phyloP scores from a whole-genome alignment of 2,888 invertebrate species.

The Gnatocerus cornutus region DNA sequence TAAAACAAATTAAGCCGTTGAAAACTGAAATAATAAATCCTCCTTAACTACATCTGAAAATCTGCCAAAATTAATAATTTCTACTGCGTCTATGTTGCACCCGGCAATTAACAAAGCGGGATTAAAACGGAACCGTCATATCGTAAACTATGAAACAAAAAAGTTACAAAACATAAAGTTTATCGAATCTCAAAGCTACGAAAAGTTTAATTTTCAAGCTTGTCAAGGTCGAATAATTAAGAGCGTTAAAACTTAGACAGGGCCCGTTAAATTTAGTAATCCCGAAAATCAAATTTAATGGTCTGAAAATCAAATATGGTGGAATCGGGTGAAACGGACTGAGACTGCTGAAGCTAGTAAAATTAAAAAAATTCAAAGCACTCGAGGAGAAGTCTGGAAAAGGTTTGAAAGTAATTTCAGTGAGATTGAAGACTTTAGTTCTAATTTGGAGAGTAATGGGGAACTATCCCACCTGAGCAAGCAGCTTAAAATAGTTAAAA shows the following conservation, averaged over 20 bases:
- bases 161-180: constrained; percentile 1
- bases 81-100: not conserved
- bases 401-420: constrained; percentile 5
- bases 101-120: not conserved
- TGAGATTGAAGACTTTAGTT: constrained; percentile 13
- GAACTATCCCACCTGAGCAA: constrained; percentile 2
- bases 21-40: constrained; percentile 4
- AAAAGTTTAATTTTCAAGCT: constrained; percentile 13
- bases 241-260: constrained; percentile 20
- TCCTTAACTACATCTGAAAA: constrained; percentile 14
- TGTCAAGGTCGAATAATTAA: constrained; percentile 23
- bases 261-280: constrained; percentile 13
- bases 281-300: constrained; percentile 24
- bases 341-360: not conserved
- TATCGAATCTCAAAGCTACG: not conserved
- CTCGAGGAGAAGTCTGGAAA: not conserved
- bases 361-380: constrained; percentile 3
- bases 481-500: not conserved
- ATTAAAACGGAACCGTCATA: not conserved
- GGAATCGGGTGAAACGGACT: not conserved
- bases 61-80: constrained; percentile 6
- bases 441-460: constrained; percentile 7
- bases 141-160: not conserved
- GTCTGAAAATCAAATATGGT: constrained; percentile 19
- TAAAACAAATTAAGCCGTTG: no score